Conservation (phyloP, 2,797 vertebrate species). For the Crypturellus tataupa region DNA sequence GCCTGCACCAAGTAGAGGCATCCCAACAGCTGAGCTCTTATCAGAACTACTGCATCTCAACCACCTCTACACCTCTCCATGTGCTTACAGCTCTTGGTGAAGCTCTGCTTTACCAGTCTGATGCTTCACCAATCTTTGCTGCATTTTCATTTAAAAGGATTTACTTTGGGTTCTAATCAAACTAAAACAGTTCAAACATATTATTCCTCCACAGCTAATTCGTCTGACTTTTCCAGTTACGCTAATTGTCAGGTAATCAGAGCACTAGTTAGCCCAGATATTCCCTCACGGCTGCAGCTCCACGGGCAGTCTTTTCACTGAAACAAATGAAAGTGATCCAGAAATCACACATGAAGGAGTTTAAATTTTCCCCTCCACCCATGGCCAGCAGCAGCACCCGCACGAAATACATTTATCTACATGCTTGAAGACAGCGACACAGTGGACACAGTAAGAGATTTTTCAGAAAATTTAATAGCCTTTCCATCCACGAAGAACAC, state of each 20-base stretch:
- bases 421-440: fast-evolving
- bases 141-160: neutral
- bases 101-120: too few species aligned
- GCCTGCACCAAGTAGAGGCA: neutral
- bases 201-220: slow-evolving; percentile 18
- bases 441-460: neutral
- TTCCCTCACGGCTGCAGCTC: neutral
- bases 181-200: neutral
- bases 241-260: neutral
- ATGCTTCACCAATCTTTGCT: neutral
- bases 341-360: neutral
- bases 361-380: neutral
- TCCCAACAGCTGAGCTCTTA: neutral
- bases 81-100: neutral
- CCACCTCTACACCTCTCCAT: neutral
- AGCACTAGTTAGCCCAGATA: neutral
- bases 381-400: neutral
- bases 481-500: neutral
- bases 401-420: neutral
- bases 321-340: slow-evolving; percentile 24
- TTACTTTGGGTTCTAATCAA: neutral
- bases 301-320: slow-evolving; percentile 1
- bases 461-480: neutral
- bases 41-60: neutral
- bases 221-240: neutral